Evolutionary conservation across 2,797 vertebrate species (phyloP).

Genomic region (Vipera latastei): DNA sequence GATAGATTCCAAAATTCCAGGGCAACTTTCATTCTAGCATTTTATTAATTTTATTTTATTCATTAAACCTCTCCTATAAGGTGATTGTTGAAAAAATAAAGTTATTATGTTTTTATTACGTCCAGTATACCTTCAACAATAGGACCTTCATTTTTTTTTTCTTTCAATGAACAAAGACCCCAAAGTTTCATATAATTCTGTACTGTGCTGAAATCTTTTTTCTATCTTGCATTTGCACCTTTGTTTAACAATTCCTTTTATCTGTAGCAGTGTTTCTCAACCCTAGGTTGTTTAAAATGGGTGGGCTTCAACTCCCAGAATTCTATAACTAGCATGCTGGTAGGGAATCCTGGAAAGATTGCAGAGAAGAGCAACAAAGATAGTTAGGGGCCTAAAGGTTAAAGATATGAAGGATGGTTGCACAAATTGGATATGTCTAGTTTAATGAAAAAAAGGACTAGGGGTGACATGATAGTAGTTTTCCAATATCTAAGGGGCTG

Average conservation of each 20-base stretch:
- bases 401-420: neutral
- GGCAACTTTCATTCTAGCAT: neutral
- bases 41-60: too few species aligned
- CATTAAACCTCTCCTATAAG: neutral
- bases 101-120: neutral
- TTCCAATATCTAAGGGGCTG: neutral
- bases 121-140: neutral
- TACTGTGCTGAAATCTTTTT: neutral
- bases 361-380: too few species aligned
- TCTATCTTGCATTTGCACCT: neutral
- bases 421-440: neutral
- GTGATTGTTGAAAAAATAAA: neutral
- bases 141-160: neutral
- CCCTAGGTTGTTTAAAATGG: too few species aligned
- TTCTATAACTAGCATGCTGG: neutral
- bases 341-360: neutral
- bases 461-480: neutral
- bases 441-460: neutral
- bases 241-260: neutral
- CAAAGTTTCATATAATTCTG: neutral
- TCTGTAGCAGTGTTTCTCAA: neutral
- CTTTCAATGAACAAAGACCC: neutral
- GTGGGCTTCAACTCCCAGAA: too few species aligned
- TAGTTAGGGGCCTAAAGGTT: too few species aligned
- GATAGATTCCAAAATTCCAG: neutral